Conservation (phyloP, 2,888 invertebrate species). For the Pseudeuparius sepicola region DNA sequence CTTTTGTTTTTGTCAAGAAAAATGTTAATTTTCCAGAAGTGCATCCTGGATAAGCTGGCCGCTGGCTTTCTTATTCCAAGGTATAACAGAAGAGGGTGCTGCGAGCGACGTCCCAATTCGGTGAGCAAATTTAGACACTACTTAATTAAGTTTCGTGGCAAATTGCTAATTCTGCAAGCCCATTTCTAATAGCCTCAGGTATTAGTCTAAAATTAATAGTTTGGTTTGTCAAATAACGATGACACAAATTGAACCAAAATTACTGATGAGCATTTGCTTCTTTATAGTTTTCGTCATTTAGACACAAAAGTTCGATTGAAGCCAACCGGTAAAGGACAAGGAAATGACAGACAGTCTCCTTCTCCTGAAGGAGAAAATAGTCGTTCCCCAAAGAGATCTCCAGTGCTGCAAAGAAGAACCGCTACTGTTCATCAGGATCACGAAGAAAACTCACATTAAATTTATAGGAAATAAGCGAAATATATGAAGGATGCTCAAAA, state of each 20-base stretch:
- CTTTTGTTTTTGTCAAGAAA: too few relatives aligned
- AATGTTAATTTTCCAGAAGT: conserved; percentile 42
- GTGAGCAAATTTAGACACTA: conserved; percentile 45
- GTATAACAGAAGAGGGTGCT: conserved; percentile 54
- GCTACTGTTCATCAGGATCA: too few relatives aligned
- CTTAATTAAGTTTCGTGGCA: too few relatives aligned
- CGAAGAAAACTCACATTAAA: too few relatives aligned
- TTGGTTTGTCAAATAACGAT: conserved; percentile 4
- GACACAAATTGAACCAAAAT: conserved; percentile 1
- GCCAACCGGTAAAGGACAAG: conserved; percentile 35
- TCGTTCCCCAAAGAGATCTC: conserved; percentile 45
- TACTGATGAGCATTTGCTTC: conserved; percentile 2
- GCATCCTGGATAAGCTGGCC: conserved; percentile 91
- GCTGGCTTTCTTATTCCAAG: conserved; percentile 77
- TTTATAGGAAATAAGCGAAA: too few relatives aligned
- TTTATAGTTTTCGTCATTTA: conserved; percentile 67
- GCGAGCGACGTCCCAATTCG: conserved; percentile 68
- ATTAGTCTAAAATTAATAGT: too few relatives aligned
- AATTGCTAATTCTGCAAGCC: too few relatives aligned
- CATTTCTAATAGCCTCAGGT: too few relatives aligned
- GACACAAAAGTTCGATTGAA: conserved; percentile 77
- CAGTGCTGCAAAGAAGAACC: conserved; percentile 32
- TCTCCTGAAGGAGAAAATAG: conserved; percentile 52
- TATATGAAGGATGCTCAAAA: too few relatives aligned
- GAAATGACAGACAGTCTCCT: conserved; percentile 49